phyloP scores from a whole-genome alignment of 2,113 vertebrate species.

The Thalassarche chlororhynchos region DNA sequence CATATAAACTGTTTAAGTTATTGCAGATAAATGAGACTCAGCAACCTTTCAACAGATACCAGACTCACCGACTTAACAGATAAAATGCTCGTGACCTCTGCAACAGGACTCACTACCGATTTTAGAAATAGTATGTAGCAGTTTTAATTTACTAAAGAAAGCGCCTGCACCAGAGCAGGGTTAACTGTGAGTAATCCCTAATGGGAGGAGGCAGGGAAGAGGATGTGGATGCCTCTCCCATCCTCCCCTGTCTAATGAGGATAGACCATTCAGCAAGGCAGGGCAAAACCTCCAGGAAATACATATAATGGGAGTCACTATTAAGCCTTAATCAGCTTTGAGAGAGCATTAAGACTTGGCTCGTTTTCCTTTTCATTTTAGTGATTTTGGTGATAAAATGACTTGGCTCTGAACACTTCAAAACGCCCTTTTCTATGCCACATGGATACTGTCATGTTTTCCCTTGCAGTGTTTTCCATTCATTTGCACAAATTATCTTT shows the following conservation, averaged over 20 bases:
- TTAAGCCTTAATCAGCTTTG: background rate
- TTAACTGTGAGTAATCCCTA: background rate
- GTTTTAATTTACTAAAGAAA: background rate
- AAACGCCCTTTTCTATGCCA: background rate
- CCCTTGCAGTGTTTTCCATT: background rate
- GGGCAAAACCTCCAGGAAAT: constrained; percentile 57
- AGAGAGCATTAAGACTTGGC: background rate
- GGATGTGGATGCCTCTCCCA: constrained; percentile 60
- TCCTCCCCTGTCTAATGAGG: constrained; percentile 3
- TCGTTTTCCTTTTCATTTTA: background rate
- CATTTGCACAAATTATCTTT: constrained; percentile 3
- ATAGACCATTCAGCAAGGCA: background rate
- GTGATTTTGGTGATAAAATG: constrained; percentile 10
- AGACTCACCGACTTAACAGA: background rate
- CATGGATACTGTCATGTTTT: background rate
- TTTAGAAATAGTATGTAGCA: fast-evolving
- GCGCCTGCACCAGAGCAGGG: background rate
- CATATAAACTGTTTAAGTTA: background rate
- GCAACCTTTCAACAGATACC: background rate
- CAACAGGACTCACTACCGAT: background rate
- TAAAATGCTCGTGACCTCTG: background rate
- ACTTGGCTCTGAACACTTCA: background rate
- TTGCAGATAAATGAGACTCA: background rate
- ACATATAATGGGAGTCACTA: background rate
- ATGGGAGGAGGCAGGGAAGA: constrained; percentile 28